phyloP scores from a whole-genome alignment of 2,797 vertebrate genomes.

The Sebastes cheni region DNA sequence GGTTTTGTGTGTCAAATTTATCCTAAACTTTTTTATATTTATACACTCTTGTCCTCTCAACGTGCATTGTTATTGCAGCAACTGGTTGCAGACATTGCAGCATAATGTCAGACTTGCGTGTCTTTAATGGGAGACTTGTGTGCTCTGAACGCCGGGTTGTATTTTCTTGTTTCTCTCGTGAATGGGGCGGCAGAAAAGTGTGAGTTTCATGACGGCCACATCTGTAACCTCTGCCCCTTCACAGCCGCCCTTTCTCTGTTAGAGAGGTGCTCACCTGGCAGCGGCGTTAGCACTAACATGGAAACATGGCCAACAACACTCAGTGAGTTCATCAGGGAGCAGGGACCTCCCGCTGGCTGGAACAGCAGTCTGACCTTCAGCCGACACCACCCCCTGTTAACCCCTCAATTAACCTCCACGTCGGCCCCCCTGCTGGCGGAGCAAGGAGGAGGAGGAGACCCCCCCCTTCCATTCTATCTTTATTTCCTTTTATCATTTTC shows the following conservation, averaged over 20 bases:
- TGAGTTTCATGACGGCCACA: conserved; percentile 14
- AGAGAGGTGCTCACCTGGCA: conserved; percentile 37
- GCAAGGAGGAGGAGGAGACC: conserved; percentile 36
- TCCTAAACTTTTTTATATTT: background rate
- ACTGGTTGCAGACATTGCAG: background rate
- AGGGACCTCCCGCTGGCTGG: conserved; percentile 63
- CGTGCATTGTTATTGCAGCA: background rate
- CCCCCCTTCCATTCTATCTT: conserved; percentile 42
- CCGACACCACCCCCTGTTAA: conserved; percentile 76
- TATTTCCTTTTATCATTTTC: conserved; percentile 78
- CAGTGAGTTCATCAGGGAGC: conserved; percentile 51
- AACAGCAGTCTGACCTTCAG: conserved; percentile 77
- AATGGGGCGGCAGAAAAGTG: background rate
- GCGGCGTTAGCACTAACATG: conserved; percentile 38
- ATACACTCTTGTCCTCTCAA: background rate
- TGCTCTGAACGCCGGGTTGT: background rate
- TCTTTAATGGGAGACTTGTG: too few relatives aligned
- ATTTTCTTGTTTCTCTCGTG: background rate
- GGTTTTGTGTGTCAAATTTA: background rate
- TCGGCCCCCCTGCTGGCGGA: conserved; percentile 56
- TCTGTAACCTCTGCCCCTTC: background rate
- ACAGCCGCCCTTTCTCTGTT: background rate
- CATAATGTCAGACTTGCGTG: background rate
- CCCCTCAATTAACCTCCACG: conserved; percentile 80
- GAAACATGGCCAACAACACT: conserved; percentile 56